Evolutionary conservation across 2,797 vertebrate species (phyloP), one percentile per base, ranked within the genome.

Genomic region (Microctenopoma stevenorrisi): DNA sequence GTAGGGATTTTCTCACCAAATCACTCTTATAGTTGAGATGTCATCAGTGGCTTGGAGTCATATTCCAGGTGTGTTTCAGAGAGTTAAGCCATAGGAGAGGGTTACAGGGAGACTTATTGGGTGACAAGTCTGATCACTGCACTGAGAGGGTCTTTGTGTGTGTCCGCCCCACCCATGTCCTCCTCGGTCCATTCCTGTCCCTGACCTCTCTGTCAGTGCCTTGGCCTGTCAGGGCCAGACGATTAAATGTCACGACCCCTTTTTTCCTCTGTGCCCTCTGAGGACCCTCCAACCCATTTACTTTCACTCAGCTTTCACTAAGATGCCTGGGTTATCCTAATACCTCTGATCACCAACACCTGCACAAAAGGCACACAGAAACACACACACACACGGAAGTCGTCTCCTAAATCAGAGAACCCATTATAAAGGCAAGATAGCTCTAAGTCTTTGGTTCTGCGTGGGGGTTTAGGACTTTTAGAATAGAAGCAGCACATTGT

Each of bases 181-280:
- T 79, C 72, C 68, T 70, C 70, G 49, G 69, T 76, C 79, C 86
- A 77, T 88, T 72, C 68, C 66, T 56, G 68, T 58, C 71, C 67
- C 70, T 85, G 86, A 91, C 88, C 89, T 74, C 64, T 81, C 88
- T 90, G 90, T 92, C 88, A 85, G 79, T 58, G 70, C 65, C 68
- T 63, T 63, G 76, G 85, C 88, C 86, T 88, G 76, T 79, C 59
- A 43, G 78, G 76, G 71, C 72, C 88, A 65, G 82, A 74, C 62
- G 67, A 93, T 90, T 89, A 93, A 86, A 91, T 89, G 90, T 88
- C 86, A 57, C 35, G 89, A 93, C 92, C 91, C 80, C 76, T 76
- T 78, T 85, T 69, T 76, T 58, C 74, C 74, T 57, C 52, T 5
- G 5, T 76, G 72, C 79, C 73, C 84, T 81, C 81, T 71, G 64